A percentile compares a stretch with the other conserved stretches of the same genome.
phyloP scores from a whole-genome alignment of 2,888 invertebrate genomes.

The Punctoribates punctum region DNA sequence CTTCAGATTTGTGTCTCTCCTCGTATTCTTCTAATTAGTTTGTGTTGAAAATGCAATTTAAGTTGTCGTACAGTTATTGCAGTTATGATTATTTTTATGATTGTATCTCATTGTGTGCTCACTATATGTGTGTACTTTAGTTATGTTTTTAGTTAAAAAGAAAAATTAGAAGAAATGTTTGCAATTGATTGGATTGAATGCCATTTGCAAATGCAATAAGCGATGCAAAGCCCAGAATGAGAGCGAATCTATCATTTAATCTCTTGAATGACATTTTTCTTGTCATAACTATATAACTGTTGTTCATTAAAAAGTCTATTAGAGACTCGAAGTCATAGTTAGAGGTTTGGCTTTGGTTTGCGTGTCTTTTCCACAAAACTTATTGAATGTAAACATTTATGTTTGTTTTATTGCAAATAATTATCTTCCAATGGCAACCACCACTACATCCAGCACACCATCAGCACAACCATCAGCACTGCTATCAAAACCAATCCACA shows the following conservation, averaged over 20 bases:
- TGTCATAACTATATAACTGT: conserved; percentile 5
- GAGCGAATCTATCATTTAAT: conserved; percentile 19
- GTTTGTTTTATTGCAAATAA: conserved; percentile 38
- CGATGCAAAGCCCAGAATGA: neutral
- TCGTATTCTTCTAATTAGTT: conserved; percentile 21
- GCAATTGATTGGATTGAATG: conserved; percentile 18
- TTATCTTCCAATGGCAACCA: conserved; percentile 36
- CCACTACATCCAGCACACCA: neutral
- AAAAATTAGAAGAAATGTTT: neutral
- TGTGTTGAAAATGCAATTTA: conserved; percentile 33
- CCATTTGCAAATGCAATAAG: neutral
- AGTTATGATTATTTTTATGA: conserved; percentile 29
- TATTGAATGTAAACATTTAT: conserved; percentile 37
- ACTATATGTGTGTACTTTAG: neutral
- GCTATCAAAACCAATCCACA: neutral
- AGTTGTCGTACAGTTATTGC: conserved; percentile 29
- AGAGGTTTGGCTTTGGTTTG: conserved; percentile 35
- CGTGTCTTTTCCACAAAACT: conserved; percentile 23
- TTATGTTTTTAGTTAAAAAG: neutral
- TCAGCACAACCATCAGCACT: neutral
- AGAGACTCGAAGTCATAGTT: neutral
- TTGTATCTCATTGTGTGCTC: conserved; percentile 20
- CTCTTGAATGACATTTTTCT: conserved; percentile 27
- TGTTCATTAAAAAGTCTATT: conserved; percentile 23
- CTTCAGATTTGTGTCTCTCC: conserved; percentile 14